Evolutionary conservation across 2,888 invertebrate species (phyloP), one percentile per base, ranked within the genome.

Genomic region (Meiosimyza platycephala): DNA sequence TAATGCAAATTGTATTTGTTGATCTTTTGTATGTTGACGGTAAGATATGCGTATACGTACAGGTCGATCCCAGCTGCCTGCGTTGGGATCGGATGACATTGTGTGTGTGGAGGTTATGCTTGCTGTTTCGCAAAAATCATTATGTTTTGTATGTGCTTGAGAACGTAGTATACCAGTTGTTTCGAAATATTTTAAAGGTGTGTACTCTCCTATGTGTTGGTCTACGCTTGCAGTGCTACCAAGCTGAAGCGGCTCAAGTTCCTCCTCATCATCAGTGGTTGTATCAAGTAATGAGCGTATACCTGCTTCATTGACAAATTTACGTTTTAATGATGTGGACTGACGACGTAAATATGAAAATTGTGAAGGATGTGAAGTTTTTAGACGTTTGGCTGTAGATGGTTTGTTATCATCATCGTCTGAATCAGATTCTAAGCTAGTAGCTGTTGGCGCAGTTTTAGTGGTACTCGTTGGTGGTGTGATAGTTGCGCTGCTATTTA

Each of bases 11-110:
- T 83, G 81, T 66, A 83, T 73, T 71, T 80, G 78, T 71, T 82
- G 80, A 72, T 82, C 80, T 47, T 76, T 70, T 15, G 79, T 51
- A 47, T 79, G 77, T 40, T 79, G 79, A 47, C 80, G 80, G 77
- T 83, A 84, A 18, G 84, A 83, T 55, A 84, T 78, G 68, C 81
- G 79, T 71, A 84, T 73, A 73, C 79, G 79, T 9, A 81, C 80
- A 47, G 79, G 78, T 16, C 83, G 77, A 72, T 82, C 79, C 75
- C 78, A 78, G 47, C 71, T 72, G 55, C 75, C 79, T 60, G 76
- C 74, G 3, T 22, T 28, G 54, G 12, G 33, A n/a, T 48, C 64
- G n/a, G 50, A 65, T 11, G 60, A 47, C 18, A 28, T 13, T 18
- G 59, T 18, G 2, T 40, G 12, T 18, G 16, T 18, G 63, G 57